Evolutionary conservation across 1,140 invertebrate genomes (phyloP), one percentile per base, ranked within the genome.

Genomic region (Venturia canescens): DNA sequence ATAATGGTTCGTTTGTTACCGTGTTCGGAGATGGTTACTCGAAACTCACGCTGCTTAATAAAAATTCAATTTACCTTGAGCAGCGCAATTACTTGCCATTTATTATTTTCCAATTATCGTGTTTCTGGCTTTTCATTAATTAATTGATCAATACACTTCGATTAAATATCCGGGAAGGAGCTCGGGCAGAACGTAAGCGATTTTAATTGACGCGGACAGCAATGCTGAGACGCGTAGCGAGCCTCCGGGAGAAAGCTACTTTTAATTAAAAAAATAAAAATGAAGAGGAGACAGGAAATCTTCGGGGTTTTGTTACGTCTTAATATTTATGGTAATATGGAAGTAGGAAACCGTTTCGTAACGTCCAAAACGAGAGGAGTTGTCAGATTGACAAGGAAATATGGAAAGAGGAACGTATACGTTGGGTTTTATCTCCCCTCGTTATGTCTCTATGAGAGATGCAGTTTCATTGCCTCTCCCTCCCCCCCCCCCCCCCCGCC

Each of bases 401-500:
- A 57, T 3, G 21, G 13, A 63, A 26, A 63, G 60, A 63, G 60
- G 13, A 23, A 63, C 11, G 27, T 23, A 63, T 23, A 63, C 9
- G 15, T 26, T 15, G 23, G 11, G 27, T 76, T 60, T 76, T 60
- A 76, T 76, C 72, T 76, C 53, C 72, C 53, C 72, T 76, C 72
- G 72, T 76, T 76, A 60, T 18, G 38, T 6, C n/a, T 63, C 60
- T 63, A n/a, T 74, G 23, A 23, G 23, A 44, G 50, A 63, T 63
- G 23, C 72, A 76, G 38, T 80, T 80, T 82, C 69, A 38, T 66
- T 79, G 60, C 31, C 78, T 29, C 66, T 67, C 69, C 21, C 13
- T 74, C 31, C 53, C 71, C 29, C 26, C 18, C 50, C 27, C 18
- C 66, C 74, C 18, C 72, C 31, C 29, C 7, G 60, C 27, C 69